These are phyloP conservation scores for Herminia tarsipennalis DNA, from an alignment of 2,888 invertebrate species.

Conservation along the genomic window DNA sequence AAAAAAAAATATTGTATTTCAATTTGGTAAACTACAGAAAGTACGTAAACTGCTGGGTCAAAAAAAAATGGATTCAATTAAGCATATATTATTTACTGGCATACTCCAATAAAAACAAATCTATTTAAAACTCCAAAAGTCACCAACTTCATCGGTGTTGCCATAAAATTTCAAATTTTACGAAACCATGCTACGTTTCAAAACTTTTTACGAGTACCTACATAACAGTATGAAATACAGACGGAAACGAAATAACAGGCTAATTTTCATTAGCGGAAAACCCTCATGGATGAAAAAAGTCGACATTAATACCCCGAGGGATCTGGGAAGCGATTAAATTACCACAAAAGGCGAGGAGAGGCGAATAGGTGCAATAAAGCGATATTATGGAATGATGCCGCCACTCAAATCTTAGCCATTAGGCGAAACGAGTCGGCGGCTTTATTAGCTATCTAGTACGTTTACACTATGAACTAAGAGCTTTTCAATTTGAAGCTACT, in stretches of 20 bases:
- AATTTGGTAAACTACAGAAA: too few relatives aligned
- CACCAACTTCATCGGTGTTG: not conserved
- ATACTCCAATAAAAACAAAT: not conserved
- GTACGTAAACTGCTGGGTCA: too few relatives aligned
- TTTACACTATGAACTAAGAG: constrained; percentile 29
- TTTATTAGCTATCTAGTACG: constrained; percentile 30
- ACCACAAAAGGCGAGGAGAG: constrained; percentile 66
- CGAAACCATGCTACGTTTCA: constrained; percentile 8
- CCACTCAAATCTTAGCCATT: constrained; percentile 70
- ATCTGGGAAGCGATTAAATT: constrained; percentile 72
- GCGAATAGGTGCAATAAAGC: constrained; percentile 64
- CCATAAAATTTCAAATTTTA: not conserved
- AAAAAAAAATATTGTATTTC: too few relatives aligned
- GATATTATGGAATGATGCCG: constrained; percentile 55
- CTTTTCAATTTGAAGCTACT: constrained; percentile 14
- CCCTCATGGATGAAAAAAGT: constrained; percentile 43
- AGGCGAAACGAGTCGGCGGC: constrained; percentile 39
- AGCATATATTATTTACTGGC: not conserved
- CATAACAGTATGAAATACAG: constrained; percentile 7
- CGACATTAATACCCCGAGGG: constrained; percentile 47
- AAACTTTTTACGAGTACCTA: constrained; percentile 3
- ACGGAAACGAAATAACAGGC: constrained; percentile 43
- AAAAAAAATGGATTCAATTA: not conserved
- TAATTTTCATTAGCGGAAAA: constrained; percentile 54
- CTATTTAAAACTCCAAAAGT: not conserved